phyloP scores from a whole-genome alignment of 2,113 vertebrate species.

The Butorides virescens region DNA sequence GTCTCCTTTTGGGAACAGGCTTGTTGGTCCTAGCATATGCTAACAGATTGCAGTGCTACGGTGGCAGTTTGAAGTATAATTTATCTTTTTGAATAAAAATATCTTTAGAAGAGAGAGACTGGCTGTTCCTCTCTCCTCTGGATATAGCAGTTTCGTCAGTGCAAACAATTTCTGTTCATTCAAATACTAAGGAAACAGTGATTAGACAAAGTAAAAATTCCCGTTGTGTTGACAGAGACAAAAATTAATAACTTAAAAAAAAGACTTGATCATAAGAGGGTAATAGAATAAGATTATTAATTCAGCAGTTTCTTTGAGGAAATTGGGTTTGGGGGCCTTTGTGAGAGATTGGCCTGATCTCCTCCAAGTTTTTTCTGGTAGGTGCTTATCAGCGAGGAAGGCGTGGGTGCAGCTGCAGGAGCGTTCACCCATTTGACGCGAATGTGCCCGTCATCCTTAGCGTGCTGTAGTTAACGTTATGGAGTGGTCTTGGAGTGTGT shows the following conservation, averaged over 20 bases:
- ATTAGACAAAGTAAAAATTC: neutral
- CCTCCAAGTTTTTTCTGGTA: neutral
- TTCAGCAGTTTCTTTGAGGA: neutral
- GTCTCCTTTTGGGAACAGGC: neutral
- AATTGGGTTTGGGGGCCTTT: neutral
- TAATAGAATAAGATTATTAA: neutral
- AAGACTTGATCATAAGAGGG: neutral
- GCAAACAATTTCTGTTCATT: neutral
- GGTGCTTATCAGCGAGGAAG: neutral
- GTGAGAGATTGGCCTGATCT: neutral
- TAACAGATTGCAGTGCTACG: conserved; percentile 1
- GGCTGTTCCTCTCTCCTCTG: neutral
- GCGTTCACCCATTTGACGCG: neutral
- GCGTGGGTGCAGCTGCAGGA: neutral
- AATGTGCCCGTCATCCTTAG: neutral
- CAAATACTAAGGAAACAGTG: neutral
- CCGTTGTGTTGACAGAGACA: neutral
- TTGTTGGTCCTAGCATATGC: neutral
- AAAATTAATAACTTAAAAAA: neutral
- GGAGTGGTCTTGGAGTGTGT: neutral
- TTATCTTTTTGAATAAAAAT: neutral
- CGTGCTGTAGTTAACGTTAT: rapidly evolving
- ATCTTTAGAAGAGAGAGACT: neutral
- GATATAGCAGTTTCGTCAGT: neutral
- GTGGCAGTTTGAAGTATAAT: neutral